Evolutionary conservation across 2,888 invertebrate species (phyloP).

Genomic region (Xestia rhomboidea): DNA sequence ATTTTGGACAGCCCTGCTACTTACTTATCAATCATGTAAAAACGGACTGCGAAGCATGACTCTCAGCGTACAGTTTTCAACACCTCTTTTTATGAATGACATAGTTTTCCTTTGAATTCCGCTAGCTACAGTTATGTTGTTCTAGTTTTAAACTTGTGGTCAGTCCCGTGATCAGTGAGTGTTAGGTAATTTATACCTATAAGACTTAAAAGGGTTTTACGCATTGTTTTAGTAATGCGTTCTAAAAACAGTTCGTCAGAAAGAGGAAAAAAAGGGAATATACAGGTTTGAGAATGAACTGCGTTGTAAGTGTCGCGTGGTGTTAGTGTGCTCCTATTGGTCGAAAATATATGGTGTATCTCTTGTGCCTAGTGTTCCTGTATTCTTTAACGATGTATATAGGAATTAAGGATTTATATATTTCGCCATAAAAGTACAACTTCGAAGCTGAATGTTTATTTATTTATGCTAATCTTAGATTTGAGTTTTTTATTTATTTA

Average conservation of each 20-base stretch:
- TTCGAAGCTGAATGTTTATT: constrained; percentile 29
- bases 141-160: constrained; percentile 43
- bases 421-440: constrained; percentile 2
- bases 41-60: constrained; percentile 15
- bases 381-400: neutral
- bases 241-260: neutral
- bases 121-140: constrained; percentile 37
- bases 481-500: constrained; percentile 29
- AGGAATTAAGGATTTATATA: neutral
- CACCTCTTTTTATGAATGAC: constrained; percentile 43
- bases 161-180: constrained; percentile 23
- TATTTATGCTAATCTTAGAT: constrained; percentile 24
- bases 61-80: constrained; percentile 10
- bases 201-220: neutral
- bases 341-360: neutral
- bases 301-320: neutral
- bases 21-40: neutral
- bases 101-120: constrained; percentile 45
- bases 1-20: constrained; percentile 37
- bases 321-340: neutral
- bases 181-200: constrained; percentile 21
- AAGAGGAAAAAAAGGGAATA: constrained; percentile 24
- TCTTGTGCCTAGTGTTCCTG: neutral
- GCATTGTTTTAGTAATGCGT: constrained; percentile 34
- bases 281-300: constrained; percentile 22